Evolutionary conservation across 2,797 vertebrate genomes (phyloP).

Genomic region (Nasua narica): DNA sequence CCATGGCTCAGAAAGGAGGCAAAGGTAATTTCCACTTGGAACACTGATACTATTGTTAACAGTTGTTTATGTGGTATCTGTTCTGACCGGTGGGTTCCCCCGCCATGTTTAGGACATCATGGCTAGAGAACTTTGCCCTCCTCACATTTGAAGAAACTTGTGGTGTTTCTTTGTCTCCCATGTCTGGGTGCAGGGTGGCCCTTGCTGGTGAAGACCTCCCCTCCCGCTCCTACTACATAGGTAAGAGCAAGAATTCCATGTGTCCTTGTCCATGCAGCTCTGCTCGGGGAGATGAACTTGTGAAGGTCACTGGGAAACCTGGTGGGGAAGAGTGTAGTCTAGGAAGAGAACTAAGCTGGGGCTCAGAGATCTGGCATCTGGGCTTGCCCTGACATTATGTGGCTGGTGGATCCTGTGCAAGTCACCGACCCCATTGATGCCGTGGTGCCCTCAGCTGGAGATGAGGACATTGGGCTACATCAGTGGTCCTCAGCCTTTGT

Average conservation of each 20-base stretch:
- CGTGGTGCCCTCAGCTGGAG: not conserved
- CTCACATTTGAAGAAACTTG: not conserved
- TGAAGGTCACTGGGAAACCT: not conserved
- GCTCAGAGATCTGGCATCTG: not conserved
- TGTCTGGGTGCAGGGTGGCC: not conserved
- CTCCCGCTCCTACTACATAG: accelerated
- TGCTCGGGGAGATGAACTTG: not conserved
- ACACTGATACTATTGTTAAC: not conserved
- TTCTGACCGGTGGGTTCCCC: not conserved
- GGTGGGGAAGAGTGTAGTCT: not conserved
- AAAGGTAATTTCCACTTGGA: not conserved
- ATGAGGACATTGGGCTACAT: not conserved
- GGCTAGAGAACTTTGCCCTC: not conserved
- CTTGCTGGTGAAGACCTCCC: not conserved
- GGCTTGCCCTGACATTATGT: not conserved
- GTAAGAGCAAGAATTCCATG: not conserved
- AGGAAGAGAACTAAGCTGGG: not conserved
- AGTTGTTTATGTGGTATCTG: not conserved
- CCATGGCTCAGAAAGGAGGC: not conserved
- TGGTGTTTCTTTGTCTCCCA: not conserved
- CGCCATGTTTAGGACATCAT: not conserved
- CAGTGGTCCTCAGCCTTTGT: no score
- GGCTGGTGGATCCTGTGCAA: not conserved
- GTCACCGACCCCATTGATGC: not conserved
- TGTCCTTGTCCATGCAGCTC: not conserved